Percentiles rank a stretch among this genome's conserved stretches.
Conservation (phyloP, 1,140 invertebrate species). For the Drosophila suzukii region DNA sequence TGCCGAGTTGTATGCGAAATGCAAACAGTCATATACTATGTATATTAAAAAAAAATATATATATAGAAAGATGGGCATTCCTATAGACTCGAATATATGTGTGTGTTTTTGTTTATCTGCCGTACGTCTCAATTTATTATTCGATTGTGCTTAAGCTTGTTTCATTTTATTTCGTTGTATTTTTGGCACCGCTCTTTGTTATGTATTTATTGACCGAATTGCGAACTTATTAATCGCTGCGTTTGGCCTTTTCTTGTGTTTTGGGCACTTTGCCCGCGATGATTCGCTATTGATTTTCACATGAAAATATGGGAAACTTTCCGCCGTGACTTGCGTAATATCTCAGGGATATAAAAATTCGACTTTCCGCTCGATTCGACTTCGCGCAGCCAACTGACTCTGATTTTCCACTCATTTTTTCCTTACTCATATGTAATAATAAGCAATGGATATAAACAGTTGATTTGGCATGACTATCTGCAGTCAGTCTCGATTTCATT, state of each 20-base stretch:
- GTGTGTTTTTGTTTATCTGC: slow-evolving; percentile 28
- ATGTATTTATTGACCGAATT: slow-evolving; percentile 72
- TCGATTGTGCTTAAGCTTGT: slow-evolving; percentile 27
- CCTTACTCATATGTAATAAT: slow-evolving; percentile 7
- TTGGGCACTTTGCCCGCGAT: slow-evolving; percentile 52
- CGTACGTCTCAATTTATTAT: slow-evolving; percentile 44
- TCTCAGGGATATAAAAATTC: not conserved
- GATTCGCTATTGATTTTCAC: slow-evolving; percentile 55
- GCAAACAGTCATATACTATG: slow-evolving; percentile 4
- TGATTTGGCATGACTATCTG: slow-evolving; percentile 39
- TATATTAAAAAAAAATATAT: slow-evolving; percentile 3
- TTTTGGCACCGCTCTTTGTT: slow-evolving; percentile 50
- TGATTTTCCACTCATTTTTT: slow-evolving; percentile 29
- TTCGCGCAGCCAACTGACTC: slow-evolving; percentile 67
- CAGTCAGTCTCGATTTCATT: slow-evolving; percentile 10
- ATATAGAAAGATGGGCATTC: not conserved
- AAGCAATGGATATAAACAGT: slow-evolving; percentile 30
- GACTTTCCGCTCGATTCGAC: slow-evolving; percentile 31
- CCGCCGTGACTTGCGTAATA: slow-evolving; percentile 29
- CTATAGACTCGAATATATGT: not conserved
- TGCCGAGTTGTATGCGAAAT: slow-evolving; percentile 16
- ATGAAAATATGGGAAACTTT: slow-evolving; percentile 20
- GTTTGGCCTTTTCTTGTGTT: slow-evolving; percentile 22
- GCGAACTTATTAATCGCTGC: slow-evolving; percentile 70
- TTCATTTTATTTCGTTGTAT: slow-evolving; percentile 32